Conservation (phyloP, 2,888 invertebrate species). For the Erannis defoliaria region DNA sequence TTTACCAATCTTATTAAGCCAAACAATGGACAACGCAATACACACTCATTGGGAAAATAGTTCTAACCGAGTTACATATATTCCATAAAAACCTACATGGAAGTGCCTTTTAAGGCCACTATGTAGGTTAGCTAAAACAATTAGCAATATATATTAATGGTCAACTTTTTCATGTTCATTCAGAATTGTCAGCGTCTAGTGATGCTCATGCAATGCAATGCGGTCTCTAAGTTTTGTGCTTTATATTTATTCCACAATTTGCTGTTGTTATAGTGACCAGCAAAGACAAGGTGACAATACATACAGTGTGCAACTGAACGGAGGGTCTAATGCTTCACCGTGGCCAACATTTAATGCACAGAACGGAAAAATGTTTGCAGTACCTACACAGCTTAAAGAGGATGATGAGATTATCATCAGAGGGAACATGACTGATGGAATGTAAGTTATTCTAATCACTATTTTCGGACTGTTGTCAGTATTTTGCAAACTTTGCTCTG, state of each 20-base stretch:
- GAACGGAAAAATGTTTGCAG: constrained; percentile 26
- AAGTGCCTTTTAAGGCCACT: neutral
- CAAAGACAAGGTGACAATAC: constrained; percentile 19
- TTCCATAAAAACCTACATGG: neutral
- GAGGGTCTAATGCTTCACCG: constrained; percentile 15
- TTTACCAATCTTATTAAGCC: neutral
- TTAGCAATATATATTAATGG: constrained; percentile 1
- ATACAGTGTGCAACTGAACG: constrained; percentile 29
- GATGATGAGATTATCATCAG: constrained; percentile 24
- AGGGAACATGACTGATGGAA: constrained; percentile 22
- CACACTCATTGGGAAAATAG: neutral
- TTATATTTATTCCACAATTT: constrained; percentile 8
- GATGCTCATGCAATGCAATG: neutral
- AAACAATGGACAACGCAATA: neutral
- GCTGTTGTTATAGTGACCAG: constrained; percentile 28
- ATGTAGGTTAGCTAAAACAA: neutral
- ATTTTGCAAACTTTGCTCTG: too few species aligned
- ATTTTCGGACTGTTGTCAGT: neutral
- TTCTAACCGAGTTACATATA: neutral
- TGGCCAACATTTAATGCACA: constrained; percentile 18
- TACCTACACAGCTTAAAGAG: constrained; percentile 23
- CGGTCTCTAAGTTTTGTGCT: constrained; percentile 19
- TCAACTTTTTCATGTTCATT: neutral
- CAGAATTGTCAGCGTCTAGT: neutral
- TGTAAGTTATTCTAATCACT: constrained; percentile 23